A percentile compares a stretch with the other conserved stretches of the same genome.
phyloP scores from a whole-genome alignment of 2,797 vertebrate species.

The Anguilla anguilla region DNA sequence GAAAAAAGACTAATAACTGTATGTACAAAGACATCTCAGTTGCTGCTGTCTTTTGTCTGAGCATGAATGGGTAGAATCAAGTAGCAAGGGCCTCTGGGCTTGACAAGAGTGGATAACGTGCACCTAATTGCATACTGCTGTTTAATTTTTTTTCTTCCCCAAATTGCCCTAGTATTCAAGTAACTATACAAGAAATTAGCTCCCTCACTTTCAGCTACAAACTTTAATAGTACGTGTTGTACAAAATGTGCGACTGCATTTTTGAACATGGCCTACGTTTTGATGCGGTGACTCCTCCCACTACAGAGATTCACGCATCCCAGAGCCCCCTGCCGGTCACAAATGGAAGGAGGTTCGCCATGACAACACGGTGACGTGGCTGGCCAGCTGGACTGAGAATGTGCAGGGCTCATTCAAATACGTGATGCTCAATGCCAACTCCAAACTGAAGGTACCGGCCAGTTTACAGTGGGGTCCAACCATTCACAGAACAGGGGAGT shows the following conservation, averaged over 20 bases:
- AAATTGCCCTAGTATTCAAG: no score
- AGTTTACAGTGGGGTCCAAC: not conserved
- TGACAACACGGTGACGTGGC: conserved; percentile 67
- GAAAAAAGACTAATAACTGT: no score
- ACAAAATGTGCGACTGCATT: not conserved
- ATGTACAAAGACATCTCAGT: not conserved
- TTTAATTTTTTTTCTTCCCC: no score
- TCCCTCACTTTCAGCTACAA: not conserved
- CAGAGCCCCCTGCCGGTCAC: conserved; percentile 69
- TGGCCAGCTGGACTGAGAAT: conserved; percentile 75
- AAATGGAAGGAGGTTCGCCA: conserved; percentile 71
- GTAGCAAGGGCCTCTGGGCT: no score
- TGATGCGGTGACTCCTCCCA: not conserved
- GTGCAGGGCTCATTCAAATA: conserved; percentile 72
- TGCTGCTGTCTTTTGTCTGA: no score
- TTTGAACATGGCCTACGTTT: not conserved
- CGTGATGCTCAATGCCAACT: conserved; percentile 82
- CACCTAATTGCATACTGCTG: no score
- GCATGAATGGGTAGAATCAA: no score
- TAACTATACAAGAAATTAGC: no score
- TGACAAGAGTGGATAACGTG: no score
- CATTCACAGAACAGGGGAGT: not conserved
- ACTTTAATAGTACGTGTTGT: not conserved
- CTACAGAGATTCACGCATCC: conserved; percentile 62
- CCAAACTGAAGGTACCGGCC: conserved; percentile 77